These are phyloP conservation scores for Apamea epomidion DNA, from an alignment of 2,888 invertebrate genomes.

Conservation along the genomic window DNA sequence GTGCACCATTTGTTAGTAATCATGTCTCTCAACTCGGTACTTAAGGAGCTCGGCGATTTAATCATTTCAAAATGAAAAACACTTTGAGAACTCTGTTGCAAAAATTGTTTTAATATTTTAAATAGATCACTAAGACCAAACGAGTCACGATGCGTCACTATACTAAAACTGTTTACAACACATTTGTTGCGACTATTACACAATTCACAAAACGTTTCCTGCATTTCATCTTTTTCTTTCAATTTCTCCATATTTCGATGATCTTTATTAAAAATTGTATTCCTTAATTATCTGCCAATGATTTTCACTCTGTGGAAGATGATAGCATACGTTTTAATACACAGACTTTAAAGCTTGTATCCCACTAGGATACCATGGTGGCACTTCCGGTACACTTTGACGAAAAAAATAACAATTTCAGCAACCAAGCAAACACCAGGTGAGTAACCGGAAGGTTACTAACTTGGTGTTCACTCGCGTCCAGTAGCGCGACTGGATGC, in stretches of 20 bases:
- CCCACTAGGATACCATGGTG: neutral
- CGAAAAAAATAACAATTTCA: neutral
- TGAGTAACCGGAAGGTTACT: neutral
- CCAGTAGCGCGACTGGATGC: neutral
- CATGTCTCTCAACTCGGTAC: neutral
- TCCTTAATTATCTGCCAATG: constrained; percentile 14
- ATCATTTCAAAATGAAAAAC: constrained; percentile 67
- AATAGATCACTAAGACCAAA: constrained; percentile 42
- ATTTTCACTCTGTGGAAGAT: constrained; percentile 39
- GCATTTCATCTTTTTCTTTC: constrained; percentile 13
- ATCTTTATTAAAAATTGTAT: neutral
- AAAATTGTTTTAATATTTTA: constrained; percentile 72
- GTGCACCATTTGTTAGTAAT: neutral
- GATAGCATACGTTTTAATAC: neutral
- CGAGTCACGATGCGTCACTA: constrained; percentile 25
- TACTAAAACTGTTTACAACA: constrained; percentile 28
- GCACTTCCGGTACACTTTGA: neutral
- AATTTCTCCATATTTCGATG: constrained; percentile 40
- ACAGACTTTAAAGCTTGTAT: neutral
- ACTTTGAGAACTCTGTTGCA: constrained; percentile 81
- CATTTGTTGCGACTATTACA: constrained; percentile 30
- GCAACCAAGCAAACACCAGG: neutral
- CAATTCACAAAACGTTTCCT: constrained; percentile 38
- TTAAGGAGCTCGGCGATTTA: neutral
- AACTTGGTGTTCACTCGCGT: too few relatives aligned